Evolutionary conservation across 2,888 invertebrate genomes (phyloP).

Genomic region (Phyllotreta striolata): DNA sequence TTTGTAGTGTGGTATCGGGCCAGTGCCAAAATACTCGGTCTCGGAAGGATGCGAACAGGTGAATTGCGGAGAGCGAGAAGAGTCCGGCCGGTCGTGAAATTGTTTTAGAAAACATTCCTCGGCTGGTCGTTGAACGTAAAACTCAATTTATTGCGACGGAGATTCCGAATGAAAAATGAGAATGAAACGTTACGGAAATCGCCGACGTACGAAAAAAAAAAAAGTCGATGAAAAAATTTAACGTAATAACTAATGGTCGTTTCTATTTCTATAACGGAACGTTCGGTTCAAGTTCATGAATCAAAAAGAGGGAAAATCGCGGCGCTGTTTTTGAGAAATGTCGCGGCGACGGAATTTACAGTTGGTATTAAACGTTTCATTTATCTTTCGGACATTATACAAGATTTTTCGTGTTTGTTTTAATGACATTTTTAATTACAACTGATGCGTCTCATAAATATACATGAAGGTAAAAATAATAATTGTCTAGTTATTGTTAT

Average conservation of each 20-base stretch:
- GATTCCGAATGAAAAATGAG: conserved; percentile 22
- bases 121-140: conserved; percentile 33
- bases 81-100: conserved; percentile 30
- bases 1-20: background rate
- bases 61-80: conserved; percentile 5
- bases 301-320: conserved; percentile 22
- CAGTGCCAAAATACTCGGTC: conserved; percentile 40
- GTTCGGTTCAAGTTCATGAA: conserved; percentile 26
- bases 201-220: conserved; percentile 15
- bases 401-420: conserved; percentile 2
- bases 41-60: conserved; percentile 32
- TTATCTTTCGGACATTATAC: conserved; percentile 1
- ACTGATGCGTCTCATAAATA: too few species aligned
- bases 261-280: conserved; percentile 31
- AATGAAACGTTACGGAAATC: conserved; percentile 25
- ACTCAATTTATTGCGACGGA: conserved; percentile 30
- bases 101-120: conserved; percentile 31
- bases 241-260: conserved; percentile 25
- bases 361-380: conserved; percentile 15
- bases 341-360: background rate
- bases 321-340: conserved; percentile 16
- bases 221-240: too few species aligned
- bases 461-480: too few species aligned
- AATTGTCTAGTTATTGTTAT: too few species aligned
- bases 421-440: background rate